These are phyloP conservation scores for Vireo griseus DNA, from an alignment of 2,797 vertebrate genomes.

Conservation along the genomic window DNA sequence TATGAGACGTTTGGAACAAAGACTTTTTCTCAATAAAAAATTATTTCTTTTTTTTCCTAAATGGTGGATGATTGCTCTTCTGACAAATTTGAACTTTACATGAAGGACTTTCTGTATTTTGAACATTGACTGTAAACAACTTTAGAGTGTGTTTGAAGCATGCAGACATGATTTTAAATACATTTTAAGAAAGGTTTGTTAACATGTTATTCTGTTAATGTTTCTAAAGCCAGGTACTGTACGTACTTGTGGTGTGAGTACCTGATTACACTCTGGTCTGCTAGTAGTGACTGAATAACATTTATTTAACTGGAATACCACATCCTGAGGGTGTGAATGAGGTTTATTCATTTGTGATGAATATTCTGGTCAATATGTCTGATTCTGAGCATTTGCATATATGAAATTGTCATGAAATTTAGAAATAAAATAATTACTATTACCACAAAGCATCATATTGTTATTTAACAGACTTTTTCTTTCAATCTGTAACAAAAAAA, in stretches of 20 bases:
- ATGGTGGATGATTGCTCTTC: not conserved
- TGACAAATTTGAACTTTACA: not conserved
- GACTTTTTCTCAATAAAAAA: not conserved
- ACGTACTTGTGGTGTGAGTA: not conserved
- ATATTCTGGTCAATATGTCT: not conserved
- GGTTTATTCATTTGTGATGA: not conserved
- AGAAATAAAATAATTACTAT: not conserved
- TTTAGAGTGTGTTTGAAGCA: not conserved
- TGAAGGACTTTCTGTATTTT: not conserved
- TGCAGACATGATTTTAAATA: not conserved
- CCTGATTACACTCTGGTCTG: not conserved
- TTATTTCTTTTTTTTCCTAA: not conserved
- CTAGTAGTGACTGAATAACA: not conserved
- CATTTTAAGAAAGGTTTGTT: not conserved
- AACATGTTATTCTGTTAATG: accelerated
- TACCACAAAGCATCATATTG: not conserved
- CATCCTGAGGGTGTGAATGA: not conserved
- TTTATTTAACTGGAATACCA: not conserved
- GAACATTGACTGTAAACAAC: not conserved
- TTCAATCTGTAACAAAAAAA: not conserved
- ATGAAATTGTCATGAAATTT: not conserved
- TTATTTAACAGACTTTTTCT: not conserved
- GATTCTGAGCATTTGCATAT: not conserved
- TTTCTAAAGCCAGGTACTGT: not conserved
- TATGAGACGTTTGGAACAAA: not conserved